phyloP scores from a whole-genome alignment of 2,113 vertebrate genomes.

The Ailurus styani region DNA sequence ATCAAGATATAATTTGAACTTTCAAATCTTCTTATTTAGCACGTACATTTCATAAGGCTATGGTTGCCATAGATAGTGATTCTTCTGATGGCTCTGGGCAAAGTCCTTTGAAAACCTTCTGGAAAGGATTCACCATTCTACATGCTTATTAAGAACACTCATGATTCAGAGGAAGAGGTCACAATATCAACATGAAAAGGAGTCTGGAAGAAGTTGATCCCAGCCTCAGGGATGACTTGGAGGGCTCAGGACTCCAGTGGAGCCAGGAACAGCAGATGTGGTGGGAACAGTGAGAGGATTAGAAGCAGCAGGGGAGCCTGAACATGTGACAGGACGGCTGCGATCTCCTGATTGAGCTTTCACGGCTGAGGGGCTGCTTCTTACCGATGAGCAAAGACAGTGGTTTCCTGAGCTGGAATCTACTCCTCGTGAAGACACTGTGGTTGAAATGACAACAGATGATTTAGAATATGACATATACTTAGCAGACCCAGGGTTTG shows the following conservation, averaged over 20 bases:
- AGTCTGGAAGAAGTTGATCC: too few species aligned
- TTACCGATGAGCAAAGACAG: not conserved
- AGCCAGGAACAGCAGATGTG: not conserved
- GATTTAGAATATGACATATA: not conserved
- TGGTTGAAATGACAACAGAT: not conserved
- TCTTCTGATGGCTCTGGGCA: not conserved
- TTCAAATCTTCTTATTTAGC: not conserved
- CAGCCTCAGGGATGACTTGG: not conserved
- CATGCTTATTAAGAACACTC: not conserved
- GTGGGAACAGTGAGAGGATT: not conserved
- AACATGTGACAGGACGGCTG: not conserved
- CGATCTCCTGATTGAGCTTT: not conserved
- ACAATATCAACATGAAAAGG: too few species aligned
- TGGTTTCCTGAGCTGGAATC: not conserved
- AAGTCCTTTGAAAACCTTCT: not conserved
- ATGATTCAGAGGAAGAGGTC: not conserved
- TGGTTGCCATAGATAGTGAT: not conserved
- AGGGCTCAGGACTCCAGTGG: not conserved
- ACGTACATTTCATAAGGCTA: not conserved
- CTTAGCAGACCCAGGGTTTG: not conserved
- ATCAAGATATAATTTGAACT: not conserved
- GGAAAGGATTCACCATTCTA: not conserved
- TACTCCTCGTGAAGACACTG: not conserved
- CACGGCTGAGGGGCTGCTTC: not conserved
- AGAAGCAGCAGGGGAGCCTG: not conserved